These are phyloP conservation scores for Larimichthys polyactis DNA, from an alignment of 2,113 vertebrate genomes.

Conservation along the genomic window DNA sequence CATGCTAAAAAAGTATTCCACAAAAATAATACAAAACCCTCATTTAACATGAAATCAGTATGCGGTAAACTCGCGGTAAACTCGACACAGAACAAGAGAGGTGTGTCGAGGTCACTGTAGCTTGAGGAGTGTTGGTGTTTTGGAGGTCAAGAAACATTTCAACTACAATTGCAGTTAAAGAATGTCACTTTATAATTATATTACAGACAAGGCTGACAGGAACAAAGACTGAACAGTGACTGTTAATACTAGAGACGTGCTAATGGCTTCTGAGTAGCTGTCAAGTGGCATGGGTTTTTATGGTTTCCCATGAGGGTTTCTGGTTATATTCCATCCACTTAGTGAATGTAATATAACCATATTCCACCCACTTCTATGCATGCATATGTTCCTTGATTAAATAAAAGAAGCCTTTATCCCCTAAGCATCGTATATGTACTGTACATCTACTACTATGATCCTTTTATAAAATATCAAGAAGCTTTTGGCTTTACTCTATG, in stretches of 20 bases:
- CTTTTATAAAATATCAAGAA: neutral
- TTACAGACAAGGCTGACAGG: neutral
- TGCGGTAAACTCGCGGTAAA: neutral
- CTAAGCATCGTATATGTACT: neutral
- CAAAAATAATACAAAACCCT: neutral
- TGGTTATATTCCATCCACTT: slow-evolving; percentile 8
- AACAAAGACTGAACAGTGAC: neutral
- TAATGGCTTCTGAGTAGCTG: slow-evolving; percentile 38
- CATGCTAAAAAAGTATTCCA: neutral
- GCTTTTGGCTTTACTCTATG: slow-evolving; percentile 17
- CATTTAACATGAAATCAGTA: neutral
- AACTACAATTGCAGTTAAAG: neutral
- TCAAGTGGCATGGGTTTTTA: slow-evolving; percentile 10
- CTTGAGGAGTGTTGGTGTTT: neutral
- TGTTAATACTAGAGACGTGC: slow-evolving; percentile 1
- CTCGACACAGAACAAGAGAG: neutral
- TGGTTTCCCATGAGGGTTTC: slow-evolving; percentile 19
- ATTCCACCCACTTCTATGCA: neutral
- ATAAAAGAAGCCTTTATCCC: neutral
- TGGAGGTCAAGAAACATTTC: neutral
- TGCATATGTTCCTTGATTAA: neutral
- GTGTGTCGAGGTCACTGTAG: neutral
- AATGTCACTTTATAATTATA: neutral
- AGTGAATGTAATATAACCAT: neutral
- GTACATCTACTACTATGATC: neutral